Evolutionary conservation across 2,888 invertebrate species (phyloP).

Genomic region (Amphimallon solstitiale): DNA sequence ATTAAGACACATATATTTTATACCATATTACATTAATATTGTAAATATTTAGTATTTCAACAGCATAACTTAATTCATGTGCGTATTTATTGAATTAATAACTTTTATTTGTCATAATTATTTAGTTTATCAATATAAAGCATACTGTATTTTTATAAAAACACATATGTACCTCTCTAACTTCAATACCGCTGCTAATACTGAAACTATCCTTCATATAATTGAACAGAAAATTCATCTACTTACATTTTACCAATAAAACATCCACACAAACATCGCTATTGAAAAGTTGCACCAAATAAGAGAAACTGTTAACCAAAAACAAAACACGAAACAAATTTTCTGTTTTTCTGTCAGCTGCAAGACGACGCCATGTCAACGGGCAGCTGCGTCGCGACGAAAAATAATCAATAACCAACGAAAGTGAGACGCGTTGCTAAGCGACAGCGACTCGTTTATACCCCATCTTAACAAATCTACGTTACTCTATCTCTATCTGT

Average conservation of each 20-base stretch:
- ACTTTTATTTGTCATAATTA: too few relatives aligned
- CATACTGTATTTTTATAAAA: too few relatives aligned
- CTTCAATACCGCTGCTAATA: too few relatives aligned
- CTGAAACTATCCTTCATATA: too few relatives aligned
- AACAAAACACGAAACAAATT: conserved; percentile 47
- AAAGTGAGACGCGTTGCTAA: conserved; percentile 61
- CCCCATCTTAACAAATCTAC: conserved; percentile 28
- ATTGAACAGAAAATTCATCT: conserved; percentile 31
- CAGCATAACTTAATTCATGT: too few relatives aligned
- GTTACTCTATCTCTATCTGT: conserved; percentile 25
- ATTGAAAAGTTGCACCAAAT: conserved; percentile 45
- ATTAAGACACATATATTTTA: too few relatives aligned
- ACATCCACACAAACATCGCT: conserved; percentile 43
- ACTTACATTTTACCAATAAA: conserved; percentile 56
- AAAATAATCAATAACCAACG: conserved; percentile 64
- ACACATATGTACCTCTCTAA: too few relatives aligned
- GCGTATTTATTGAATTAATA: too few relatives aligned
- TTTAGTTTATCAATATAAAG: too few relatives aligned
- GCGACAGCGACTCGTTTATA: conserved; percentile 53
- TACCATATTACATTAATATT: too few relatives aligned
- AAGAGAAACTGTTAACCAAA: conserved; percentile 44
- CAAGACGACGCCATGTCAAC: conserved; percentile 60
- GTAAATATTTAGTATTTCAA: too few relatives aligned
- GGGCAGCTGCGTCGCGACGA: conserved; percentile 61
- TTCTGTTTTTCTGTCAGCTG: conserved; percentile 61